Conservation (phyloP, 2,797 vertebrate genomes). For the Anabacerthia variegaticeps region DNA sequence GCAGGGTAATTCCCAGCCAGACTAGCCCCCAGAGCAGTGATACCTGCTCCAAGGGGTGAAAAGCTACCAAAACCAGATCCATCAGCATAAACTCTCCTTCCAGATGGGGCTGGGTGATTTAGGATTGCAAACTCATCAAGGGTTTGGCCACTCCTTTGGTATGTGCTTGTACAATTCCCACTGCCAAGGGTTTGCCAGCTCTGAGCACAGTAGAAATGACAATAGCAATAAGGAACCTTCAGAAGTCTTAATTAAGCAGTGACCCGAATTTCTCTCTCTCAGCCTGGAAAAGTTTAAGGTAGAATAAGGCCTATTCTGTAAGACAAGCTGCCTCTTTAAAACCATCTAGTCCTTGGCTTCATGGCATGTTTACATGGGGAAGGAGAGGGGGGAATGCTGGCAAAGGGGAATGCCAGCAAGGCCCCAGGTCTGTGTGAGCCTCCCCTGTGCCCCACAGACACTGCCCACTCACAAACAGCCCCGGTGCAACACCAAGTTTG, state of each 20-base stretch:
- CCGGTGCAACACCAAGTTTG: not conserved
- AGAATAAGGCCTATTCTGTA: not conserved
- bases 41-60: not conserved
- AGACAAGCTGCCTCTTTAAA: not conserved
- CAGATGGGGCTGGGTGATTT: not conserved
- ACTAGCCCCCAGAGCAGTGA: accelerated
- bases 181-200: not conserved
- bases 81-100: accelerated
- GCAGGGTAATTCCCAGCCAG: not conserved
- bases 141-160: not conserved
- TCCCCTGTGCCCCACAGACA: not conserved
- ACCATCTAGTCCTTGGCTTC: not conserved
- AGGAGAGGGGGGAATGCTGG: not conserved
- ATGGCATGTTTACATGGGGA: accelerated
- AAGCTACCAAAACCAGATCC: not conserved
- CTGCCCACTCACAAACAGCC: not conserved
- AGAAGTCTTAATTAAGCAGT: not conserved
- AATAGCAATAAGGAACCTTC: not conserved
- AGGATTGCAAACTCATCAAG: not conserved
- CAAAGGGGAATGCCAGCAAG: not conserved
- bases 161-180: not conserved
- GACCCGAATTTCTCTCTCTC: not conserved
- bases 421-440: not conserved
- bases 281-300: not conserved
- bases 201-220: not conserved